Base-by-base conservation (phyloP, 2,888 invertebrate species). In the Leistus spinibarbis region DNA sequence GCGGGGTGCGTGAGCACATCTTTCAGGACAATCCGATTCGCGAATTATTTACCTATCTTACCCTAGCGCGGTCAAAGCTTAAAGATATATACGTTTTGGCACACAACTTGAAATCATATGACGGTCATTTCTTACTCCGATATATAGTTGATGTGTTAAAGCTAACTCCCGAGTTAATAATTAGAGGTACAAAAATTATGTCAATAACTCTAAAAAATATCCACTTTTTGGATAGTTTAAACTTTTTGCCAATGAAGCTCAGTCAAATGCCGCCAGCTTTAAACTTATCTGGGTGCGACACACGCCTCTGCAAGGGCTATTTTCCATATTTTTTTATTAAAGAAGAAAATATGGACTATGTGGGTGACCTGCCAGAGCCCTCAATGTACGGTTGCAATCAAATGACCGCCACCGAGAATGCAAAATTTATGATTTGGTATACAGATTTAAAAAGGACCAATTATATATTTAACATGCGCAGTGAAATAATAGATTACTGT, bases 331-430 rank as follows among this genome's bases (percentile, higher is more conserved):
- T 16, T 62, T 65, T 65, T 65, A 13, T 23, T 9, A 22, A 65
- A 65, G 13, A 22, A 7, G 65, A 65, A 13, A 65, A 65, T 23
- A 1, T 65, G 23, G 23, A 65, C 17, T 56, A 56, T 65, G 10
- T 65, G 2, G 65, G 65, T 10, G 23, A 22, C 1, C 9, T 65
- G 10, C 65, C 65, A 5, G 27, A 22, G 9, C 10, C n/a, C 13
- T 20, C 10, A 23, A 65, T 65, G 65, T 65, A 65, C 23, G 65
- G 65, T 22, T 16, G 24, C 16, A 16, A 65, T 22, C 65, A 65
- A 24, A 65, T 65, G 65, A 65, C 13, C 1, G 24, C 2, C 20
- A 22, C 20, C 1, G 23, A 19, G 16, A n/a, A 22, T 65, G 23
- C 13, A 20, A 13, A 19, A 22, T 65, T 65, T 23, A 65, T 4